These are phyloP conservation scores for Bagarius yarrelli DNA, from an alignment of 2,113 vertebrate genomes.

Conservation along the genomic window DNA sequence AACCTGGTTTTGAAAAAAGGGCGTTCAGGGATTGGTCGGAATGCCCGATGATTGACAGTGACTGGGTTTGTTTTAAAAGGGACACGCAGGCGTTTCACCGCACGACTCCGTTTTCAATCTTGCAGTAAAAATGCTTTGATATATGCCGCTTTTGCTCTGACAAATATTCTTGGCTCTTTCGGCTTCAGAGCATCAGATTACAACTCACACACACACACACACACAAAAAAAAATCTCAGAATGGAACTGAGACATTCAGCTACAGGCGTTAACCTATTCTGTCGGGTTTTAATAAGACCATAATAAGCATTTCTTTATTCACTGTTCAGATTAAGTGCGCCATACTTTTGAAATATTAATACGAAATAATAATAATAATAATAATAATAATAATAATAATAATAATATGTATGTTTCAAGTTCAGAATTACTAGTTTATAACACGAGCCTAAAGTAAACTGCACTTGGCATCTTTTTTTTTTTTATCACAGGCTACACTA, in stretches of 20 bases:
- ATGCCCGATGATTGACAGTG: slow-evolving; percentile 91
- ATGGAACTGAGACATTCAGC: slow-evolving; percentile 15
- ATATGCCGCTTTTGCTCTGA: slow-evolving; percentile 80
- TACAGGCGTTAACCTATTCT: background rate
- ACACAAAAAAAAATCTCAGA: slow-evolving; percentile 29
- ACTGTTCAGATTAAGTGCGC: background rate
- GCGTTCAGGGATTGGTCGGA: slow-evolving; percentile 91
- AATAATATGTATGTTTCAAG: no score
- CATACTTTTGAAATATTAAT: no score
- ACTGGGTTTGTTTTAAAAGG: slow-evolving; percentile 96
- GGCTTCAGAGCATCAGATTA: slow-evolving; percentile 60
- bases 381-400: no score
- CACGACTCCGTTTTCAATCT: slow-evolving; percentile 95
- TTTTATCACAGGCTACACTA: background rate
- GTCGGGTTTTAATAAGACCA: background rate
- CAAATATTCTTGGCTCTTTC: slow-evolving; percentile 67
- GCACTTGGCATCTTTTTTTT: background rate
- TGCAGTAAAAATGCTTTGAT: slow-evolving; percentile 93
- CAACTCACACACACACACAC: slow-evolving; percentile 35
- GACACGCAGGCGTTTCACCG: slow-evolving; percentile 93
- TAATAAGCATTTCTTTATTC: slow-evolving; percentile 8
- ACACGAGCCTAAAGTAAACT: background rate
- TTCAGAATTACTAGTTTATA: no score
- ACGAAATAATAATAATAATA: no score
- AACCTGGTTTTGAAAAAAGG: slow-evolving; percentile 89